Evolutionary conservation across 2,113 vertebrate species (phyloP).

Genomic region (Hippocampus comes): DNA sequence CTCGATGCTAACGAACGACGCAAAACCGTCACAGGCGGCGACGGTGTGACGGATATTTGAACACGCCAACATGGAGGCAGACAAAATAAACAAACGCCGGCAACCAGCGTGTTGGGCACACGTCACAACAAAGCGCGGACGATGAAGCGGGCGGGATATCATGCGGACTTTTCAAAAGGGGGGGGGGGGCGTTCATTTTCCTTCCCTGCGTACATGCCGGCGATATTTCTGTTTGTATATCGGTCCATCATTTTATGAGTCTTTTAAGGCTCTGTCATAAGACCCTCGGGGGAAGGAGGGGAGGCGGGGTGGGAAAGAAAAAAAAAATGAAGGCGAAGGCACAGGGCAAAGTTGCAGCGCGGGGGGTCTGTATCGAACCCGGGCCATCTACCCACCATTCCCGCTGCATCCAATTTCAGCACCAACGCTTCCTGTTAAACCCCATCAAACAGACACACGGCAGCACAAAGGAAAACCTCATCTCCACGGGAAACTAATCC

Average conservation of each 20-base stretch:
- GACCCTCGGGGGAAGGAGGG: slow-evolving; percentile 59
- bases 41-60: too few relatives aligned
- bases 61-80: too few relatives aligned
- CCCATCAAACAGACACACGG: slow-evolving; percentile 99
- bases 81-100: not conserved
- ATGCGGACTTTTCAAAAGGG: slow-evolving; percentile 40
- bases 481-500: slow-evolving; percentile 99
- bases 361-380: slow-evolving; percentile 91
- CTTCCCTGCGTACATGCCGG: slow-evolving; percentile 11
- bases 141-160: slow-evolving; percentile 50
- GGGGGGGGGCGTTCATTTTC: slow-evolving; percentile 35
- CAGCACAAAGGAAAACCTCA: slow-evolving; percentile 97
- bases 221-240: slow-evolving; percentile 32
- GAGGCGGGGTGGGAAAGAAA: slow-evolving; percentile 6
- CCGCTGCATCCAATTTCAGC: slow-evolving; percentile 99
- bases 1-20: too few relatives aligned
- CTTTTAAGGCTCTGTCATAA: slow-evolving; percentile 72
- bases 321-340: slow-evolving; percentile 45
- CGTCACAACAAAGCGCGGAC: slow-evolving; percentile 39
- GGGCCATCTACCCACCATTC: slow-evolving; percentile 94
- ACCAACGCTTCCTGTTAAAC: slow-evolving; percentile 96
- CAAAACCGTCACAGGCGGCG: too few relatives aligned
- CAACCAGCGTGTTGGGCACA: not conserved
- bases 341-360: slow-evolving; percentile 80
- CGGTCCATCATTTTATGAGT: slow-evolving; percentile 35